These are phyloP conservation scores for Batillaria attramentaria DNA, from an alignment of 1,140 invertebrate genomes.

Conservation along the genomic window DNA sequence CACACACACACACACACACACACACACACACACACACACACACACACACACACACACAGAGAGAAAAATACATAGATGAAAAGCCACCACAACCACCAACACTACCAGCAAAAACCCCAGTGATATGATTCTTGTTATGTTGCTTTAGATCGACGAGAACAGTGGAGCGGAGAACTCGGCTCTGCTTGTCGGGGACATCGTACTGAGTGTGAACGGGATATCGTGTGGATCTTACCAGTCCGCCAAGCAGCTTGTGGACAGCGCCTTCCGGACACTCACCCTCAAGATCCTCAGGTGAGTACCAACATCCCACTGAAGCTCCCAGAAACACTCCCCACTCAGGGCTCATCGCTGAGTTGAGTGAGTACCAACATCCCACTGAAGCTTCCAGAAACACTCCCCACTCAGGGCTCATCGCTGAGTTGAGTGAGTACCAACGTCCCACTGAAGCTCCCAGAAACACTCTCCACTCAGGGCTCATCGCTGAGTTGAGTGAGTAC, in stretches of 20 bases:
- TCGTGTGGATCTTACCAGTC: slow-evolving; percentile 28
- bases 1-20: slow-evolving; percentile 11
- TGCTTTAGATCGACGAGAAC: slow-evolving; percentile 28
- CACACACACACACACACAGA: slow-evolving; percentile 24
- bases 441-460: too few species aligned
- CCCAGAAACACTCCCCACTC: too few species aligned
- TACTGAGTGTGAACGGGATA: slow-evolving; percentile 44
- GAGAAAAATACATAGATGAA: background rate
- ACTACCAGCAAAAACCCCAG: background rate
- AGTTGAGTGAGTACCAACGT: too few species aligned
- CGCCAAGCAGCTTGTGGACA: slow-evolving; percentile 35
- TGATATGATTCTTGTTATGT: background rate
- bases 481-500: too few species aligned
- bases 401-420: too few species aligned
- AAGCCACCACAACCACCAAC: background rate
- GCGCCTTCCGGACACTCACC: slow-evolving; percentile 43
- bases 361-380: too few species aligned
- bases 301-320: too few species aligned
- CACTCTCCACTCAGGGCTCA: too few species aligned
- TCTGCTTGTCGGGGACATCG: slow-evolving; percentile 31
- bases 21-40: slow-evolving; percentile 20
- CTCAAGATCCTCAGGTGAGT: slow-evolving; percentile 44
- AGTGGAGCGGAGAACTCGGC: slow-evolving; percentile 23
- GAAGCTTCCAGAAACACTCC: too few species aligned
- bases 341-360: too few species aligned